Conservation (phyloP, 2,888 invertebrate genomes). For the Homarus gammarus region DNA sequence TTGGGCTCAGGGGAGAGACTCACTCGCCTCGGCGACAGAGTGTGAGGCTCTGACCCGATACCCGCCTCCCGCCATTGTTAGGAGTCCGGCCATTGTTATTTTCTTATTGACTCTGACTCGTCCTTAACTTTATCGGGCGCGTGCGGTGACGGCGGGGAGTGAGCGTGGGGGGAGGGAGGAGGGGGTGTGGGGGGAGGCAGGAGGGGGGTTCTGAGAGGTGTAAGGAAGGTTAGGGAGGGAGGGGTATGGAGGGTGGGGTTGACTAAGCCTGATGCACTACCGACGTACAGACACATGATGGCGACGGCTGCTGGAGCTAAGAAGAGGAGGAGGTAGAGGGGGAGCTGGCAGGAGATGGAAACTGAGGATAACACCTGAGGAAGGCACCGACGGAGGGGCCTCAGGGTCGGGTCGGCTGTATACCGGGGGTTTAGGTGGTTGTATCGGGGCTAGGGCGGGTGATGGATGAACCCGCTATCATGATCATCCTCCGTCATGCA, state of each 20-base stretch:
- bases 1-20: too few relatives aligned
- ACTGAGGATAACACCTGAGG: too few relatives aligned
- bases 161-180: not conserved
- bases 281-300: too few relatives aligned
- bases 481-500: conserved; percentile 23
- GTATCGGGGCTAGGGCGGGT: conserved; percentile 6
- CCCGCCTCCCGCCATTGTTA: not conserved
- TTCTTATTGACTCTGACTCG: not conserved
- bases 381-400: not conserved
- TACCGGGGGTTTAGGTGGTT: not conserved
- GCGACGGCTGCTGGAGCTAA: too few relatives aligned
- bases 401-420: not conserved
- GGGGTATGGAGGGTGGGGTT: not conserved
- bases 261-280: too few relatives aligned
- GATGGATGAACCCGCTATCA: conserved; percentile 28
- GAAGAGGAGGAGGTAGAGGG: not conserved
- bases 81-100: not conserved
- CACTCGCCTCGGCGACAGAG: too few relatives aligned
- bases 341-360: not conserved
- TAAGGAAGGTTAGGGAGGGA: not conserved
- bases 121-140: not conserved
- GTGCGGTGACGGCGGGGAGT: not conserved
- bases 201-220: not conserved
- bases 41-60: too few relatives aligned
- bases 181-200: not conserved